Evolutionary conservation across 2,888 invertebrate species (phyloP).

Genomic region (Keiferia lycopersicella): DNA sequence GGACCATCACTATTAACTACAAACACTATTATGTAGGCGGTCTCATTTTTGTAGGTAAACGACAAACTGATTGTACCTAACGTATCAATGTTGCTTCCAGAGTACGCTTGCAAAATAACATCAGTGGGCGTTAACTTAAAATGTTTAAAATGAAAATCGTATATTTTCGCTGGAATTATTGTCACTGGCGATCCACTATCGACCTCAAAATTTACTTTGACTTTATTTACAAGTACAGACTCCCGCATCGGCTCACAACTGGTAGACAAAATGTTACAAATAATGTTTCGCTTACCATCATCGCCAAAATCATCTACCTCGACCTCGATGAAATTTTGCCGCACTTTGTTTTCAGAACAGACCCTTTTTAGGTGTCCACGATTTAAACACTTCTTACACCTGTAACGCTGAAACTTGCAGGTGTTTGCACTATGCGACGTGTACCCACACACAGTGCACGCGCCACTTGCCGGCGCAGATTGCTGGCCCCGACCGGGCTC

Average conservation of each 20-base stretch:
- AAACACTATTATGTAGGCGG: not conserved
- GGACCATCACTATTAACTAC: slow-evolving; percentile 8
- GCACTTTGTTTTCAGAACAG: slow-evolving; percentile 16
- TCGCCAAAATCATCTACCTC: slow-evolving; percentile 20
- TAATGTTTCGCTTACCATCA: slow-evolving; percentile 20
- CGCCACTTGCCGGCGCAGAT: not conserved
- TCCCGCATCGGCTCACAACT: slow-evolving; percentile 18
- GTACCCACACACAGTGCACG: slow-evolving; percentile 14
- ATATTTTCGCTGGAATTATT: slow-evolving; percentile 22
- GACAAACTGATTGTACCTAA: slow-evolving; percentile 23
- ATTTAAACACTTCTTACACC: slow-evolving; percentile 21
- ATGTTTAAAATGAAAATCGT: not conserved
- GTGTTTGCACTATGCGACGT: slow-evolving; percentile 2
- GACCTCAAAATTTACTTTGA: slow-evolving; percentile 15
- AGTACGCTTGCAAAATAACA: slow-evolving; percentile 18
- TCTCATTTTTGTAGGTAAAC: slow-evolving; percentile 3
- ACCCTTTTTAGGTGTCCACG: slow-evolving; percentile 20
- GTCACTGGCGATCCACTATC: slow-evolving; percentile 23
- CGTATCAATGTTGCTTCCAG: slow-evolving; percentile 20
- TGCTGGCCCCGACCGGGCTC: not conserved
- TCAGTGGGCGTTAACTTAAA: not conserved
- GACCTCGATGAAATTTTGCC: slow-evolving; percentile 17
- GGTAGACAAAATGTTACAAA: slow-evolving; percentile 19
- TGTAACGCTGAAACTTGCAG: slow-evolving; percentile 22
- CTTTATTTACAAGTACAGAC: slow-evolving; percentile 16